Percentiles rank a stretch among this genome's conserved stretches.
phyloP scores from a whole-genome alignment of 35 echinoderm and acorn worm species.

The Lytechinus pictus region DNA sequence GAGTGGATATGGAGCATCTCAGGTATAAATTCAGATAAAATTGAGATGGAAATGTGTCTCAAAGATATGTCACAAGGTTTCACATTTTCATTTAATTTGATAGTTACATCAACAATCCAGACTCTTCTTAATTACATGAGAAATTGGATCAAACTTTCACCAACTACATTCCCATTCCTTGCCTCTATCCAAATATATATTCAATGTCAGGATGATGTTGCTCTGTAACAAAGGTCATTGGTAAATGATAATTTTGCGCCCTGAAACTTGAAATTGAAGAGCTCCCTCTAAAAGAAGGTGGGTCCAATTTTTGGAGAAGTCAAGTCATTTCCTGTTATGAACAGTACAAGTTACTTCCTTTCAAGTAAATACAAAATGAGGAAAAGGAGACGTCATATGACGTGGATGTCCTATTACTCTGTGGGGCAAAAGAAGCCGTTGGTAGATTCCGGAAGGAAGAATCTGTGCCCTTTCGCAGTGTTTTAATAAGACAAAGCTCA shows the following conservation, averaged over 20 bases:
- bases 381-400: neutral
- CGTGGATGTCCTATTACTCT: neutral
- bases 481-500: neutral
- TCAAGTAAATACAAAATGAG: neutral
- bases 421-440: neutral
- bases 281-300: neutral
- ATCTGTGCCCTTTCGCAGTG: neutral
- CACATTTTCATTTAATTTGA: no score
- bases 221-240: no score
- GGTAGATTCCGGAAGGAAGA: neutral
- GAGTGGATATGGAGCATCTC: no score
- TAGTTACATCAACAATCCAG: no score
- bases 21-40: no score
- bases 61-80: no score
- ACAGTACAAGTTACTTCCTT: slow-evolving; percentile 28
- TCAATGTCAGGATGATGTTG: no score
- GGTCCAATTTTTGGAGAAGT: neutral
- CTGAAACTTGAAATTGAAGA: neutral
- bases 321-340: slow-evolving; percentile 39
- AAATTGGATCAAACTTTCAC: no score
- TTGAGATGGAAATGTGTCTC: no score
- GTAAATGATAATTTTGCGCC: neutral
- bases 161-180: no score
- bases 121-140: no score
- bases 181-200: no score